A percentile compares a stretch with the other conserved stretches of the same genome.
Evolutionary conservation across 2,888 invertebrate species (phyloP).

Genomic region (Microctonus hyperodae): DNA sequence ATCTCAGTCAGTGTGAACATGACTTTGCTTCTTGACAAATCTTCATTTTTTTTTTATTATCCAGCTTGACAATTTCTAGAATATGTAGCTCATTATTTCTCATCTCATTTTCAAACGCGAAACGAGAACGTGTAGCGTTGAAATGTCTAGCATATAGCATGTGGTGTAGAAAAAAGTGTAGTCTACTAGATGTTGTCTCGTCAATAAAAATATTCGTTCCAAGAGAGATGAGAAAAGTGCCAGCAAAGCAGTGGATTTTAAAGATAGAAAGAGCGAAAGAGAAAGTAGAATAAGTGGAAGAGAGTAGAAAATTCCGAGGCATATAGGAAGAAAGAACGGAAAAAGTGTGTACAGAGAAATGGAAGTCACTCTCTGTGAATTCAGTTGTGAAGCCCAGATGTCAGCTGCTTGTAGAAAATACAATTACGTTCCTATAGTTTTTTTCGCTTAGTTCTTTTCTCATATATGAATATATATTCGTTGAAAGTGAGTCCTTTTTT

Average conservation of each 20-base stretch:
- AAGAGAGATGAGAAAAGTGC: conserved; percentile 12
- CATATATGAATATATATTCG: background rate
- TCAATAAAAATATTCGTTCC: conserved; percentile 26
- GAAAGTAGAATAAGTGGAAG: conserved; percentile 3
- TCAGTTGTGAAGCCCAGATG: conserved; percentile 30
- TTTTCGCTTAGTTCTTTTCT: conserved; percentile 21
- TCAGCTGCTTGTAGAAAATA: conserved; percentile 41
- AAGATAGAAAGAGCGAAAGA: conserved; percentile 14
- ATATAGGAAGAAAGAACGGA: conserved; percentile 39
- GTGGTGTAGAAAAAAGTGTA: background rate
- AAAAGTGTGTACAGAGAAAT: conserved; percentile 35
- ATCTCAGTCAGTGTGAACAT: background rate
- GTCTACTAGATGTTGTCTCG: conserved; percentile 4
- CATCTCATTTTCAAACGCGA: background rate
- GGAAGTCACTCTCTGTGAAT: conserved; percentile 25
- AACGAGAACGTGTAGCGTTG: background rate
- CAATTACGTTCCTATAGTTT: conserved; percentile 39
- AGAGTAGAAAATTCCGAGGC: conserved; percentile 30
- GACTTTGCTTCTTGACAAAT: background rate
- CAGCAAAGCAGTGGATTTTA: conserved; percentile 1
- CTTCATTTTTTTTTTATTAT: background rate
- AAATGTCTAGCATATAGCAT: conserved; percentile 7
- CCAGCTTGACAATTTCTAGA: conserved; percentile 6
- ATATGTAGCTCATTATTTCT: conserved; percentile 21
- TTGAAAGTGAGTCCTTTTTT: background rate